phyloP scores from a whole-genome alignment of 2,888 invertebrate species.

The Tenthredo livida region DNA sequence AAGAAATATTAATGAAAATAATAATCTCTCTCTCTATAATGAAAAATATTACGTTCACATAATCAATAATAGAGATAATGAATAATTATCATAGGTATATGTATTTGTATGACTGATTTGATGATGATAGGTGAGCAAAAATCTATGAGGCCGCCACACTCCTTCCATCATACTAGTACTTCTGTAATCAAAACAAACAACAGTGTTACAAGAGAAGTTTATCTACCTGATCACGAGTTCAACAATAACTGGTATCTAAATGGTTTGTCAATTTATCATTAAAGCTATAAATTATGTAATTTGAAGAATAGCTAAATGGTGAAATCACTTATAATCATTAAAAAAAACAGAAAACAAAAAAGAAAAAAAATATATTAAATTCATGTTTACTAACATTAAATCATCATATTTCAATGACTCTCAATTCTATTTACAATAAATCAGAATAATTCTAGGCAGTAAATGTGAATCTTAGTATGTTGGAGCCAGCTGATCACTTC shows the following conservation, averaged over 20 bases:
- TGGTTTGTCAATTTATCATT: constrained; percentile 52
- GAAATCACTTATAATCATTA: background rate
- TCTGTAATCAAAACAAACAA: constrained; percentile 65
- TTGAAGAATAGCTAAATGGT: background rate
- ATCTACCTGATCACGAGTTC: constrained; percentile 55
- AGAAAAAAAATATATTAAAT: background rate
- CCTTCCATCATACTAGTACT: constrained; percentile 57
- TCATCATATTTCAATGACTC: background rate
- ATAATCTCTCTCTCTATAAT: too few relatives aligned
- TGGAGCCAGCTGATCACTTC: background rate
- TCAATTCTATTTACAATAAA: constrained; percentile 54
- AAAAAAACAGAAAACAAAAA: background rate
- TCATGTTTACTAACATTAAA: constrained; percentile 46
- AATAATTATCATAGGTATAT: too few relatives aligned
- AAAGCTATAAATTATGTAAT: background rate
- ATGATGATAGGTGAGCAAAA: constrained; percentile 59
- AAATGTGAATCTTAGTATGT: constrained; percentile 8
- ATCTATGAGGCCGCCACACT: constrained; percentile 60
- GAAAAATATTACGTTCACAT: background rate
- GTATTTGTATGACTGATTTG: constrained; percentile 50
- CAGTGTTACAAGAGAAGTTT: constrained; percentile 46
- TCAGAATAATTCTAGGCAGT: constrained; percentile 18
- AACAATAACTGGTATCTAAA: constrained; percentile 56
- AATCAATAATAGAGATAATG: background rate
- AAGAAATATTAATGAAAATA: background rate